Evolutionary conservation across 2,797 vertebrate species (phyloP).

Genomic region (Mormyrops attenuatus): DNA sequence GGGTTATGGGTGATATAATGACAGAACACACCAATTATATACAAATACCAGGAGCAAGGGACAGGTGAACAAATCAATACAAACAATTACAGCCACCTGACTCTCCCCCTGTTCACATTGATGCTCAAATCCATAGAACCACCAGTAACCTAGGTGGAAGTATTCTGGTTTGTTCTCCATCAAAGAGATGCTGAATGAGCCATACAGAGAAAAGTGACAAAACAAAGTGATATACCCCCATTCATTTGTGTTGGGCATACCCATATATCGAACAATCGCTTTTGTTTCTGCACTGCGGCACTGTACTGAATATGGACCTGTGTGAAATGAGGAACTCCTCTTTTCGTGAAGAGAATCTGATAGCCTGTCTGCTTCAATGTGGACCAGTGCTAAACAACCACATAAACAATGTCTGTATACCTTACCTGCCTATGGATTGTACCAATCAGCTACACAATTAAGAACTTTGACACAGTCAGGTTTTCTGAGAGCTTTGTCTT

Average conservation of each 20-base stretch:
- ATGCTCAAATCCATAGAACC: neutral
- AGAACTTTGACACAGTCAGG: neutral
- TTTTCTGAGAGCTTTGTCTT: constrained; percentile 42
- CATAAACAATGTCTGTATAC: neutral
- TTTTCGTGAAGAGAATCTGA: constrained; percentile 2
- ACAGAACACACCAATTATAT: constrained; percentile 8
- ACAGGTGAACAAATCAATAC: constrained; percentile 3
- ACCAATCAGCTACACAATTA: constrained; percentile 13
- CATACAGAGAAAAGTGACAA: neutral
- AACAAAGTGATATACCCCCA: neutral
- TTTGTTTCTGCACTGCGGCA: neutral
- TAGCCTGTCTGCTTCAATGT: neutral
- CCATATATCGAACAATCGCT: neutral
- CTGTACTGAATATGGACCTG: neutral
- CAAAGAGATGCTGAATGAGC: neutral
- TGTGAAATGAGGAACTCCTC: neutral
- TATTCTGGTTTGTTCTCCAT: neutral
- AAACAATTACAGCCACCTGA: constrained; percentile 6
- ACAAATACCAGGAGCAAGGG: constrained; percentile 8
- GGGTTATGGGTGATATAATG: neutral
- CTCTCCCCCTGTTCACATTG: neutral
- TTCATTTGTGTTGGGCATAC: neutral
- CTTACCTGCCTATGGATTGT: neutral
- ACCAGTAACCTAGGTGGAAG: neutral
- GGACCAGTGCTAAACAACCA: neutral